Base-by-base conservation (phyloP, 2,113 vertebrate species). In the Chauna torquata region DNA sequence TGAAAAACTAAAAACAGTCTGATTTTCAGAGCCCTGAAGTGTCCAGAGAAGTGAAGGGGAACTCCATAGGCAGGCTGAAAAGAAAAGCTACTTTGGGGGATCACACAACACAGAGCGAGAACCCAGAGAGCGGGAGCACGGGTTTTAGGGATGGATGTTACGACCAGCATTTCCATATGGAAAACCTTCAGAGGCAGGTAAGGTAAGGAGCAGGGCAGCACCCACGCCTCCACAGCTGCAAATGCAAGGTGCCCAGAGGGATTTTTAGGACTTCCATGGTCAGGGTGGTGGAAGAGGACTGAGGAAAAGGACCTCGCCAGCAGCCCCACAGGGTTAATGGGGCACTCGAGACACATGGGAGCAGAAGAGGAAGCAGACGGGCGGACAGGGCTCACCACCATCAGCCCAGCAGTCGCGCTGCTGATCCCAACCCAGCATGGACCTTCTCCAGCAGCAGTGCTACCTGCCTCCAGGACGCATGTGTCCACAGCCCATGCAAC, bases 121-220 rank as follows among this genome's bases (percentile, higher is more conserved):
- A 80, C 28, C 27, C 49, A 65, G 64, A 81, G 81, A 79, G 4
- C 2, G 52, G 54, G 68, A 32, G 59, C 20, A n/a, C 0, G 1
- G 17, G 34, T 50, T 27, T 24, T 76, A 71, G 0, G 1, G 23
- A 55, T 11, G n/a, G 61, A 59, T 1, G 0, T 2, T 16, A n/a
- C 15, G n/a, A 80, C 47, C 57, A 47, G 22, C 47, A 59, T 14
- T 72, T 90, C 62, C 62, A 90, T 0, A 2, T 2, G 10, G 38
- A 92, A 83, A 77, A 36, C 13, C 32, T 74, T 15, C 1, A 1
- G 68, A 72, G 28, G 22, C 38, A 69, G 28, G 28, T 27, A 38
- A 16, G 13, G 42, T 42, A 42, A 11, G 42, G 38, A 90, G 54
- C 4, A 4, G 18, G 40, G 32, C 47, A 80, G 44, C 57, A 75